Evolutionary conservation across 2,888 invertebrate genomes (phyloP).

Genomic region (Drosophila prostipennis): DNA sequence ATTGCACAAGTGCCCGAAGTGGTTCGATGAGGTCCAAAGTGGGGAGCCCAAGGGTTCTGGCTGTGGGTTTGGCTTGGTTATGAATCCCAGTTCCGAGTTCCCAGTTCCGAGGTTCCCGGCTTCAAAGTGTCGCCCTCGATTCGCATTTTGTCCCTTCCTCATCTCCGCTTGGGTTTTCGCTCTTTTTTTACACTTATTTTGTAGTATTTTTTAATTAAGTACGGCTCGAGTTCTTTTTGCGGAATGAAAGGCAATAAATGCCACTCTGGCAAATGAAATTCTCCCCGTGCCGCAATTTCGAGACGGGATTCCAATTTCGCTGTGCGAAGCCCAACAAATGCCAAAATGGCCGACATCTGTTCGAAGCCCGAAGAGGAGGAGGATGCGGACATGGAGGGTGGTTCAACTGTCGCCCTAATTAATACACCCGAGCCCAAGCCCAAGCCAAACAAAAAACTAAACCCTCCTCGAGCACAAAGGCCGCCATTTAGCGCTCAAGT

Average conservation of each 20-base stretch:
- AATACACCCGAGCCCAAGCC: constrained; percentile 53
- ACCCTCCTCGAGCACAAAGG: constrained; percentile 55
- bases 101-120: constrained; percentile 10
- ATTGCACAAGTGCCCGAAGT: constrained; percentile 46
- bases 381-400: background rate
- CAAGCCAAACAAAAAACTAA: constrained; percentile 6
- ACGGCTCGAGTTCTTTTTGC: constrained; percentile 22
- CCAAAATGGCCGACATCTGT: constrained; percentile 69
- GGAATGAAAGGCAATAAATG: constrained; percentile 45
- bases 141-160: constrained; percentile 5
- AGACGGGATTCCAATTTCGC: constrained; percentile 23
- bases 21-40: constrained; percentile 40
- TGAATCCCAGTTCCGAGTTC: background rate
- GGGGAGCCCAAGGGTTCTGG: constrained; percentile 7
- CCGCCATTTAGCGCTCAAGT: constrained; percentile 72
- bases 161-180: background rate
- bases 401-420: constrained; percentile 64
- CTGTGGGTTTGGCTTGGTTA: background rate
- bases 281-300: constrained; percentile 12
- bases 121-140: constrained; percentile 37
- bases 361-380: background rate
- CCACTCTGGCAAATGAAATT: constrained; percentile 51
- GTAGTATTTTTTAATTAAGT: constrained; percentile 42
- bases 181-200: background rate
- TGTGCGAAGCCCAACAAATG: constrained; percentile 57